These are phyloP conservation scores for Alosa alosa DNA, from an alignment of 2,113 vertebrate genomes.

Conservation along the genomic window DNA sequence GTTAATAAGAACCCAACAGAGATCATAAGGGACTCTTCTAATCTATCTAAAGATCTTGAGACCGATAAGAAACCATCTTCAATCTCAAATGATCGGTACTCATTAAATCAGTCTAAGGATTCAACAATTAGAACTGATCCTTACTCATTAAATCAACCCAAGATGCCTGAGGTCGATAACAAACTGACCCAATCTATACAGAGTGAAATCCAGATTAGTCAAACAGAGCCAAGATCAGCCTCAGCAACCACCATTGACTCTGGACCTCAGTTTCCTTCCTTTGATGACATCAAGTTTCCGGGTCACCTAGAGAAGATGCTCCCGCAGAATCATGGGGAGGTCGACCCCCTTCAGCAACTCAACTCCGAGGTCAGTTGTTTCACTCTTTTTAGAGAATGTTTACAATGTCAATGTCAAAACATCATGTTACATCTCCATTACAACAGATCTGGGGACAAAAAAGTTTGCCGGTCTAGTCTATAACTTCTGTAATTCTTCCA, in stretches of 20 bases:
- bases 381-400: too few relatives aligned
- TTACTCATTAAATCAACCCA: neutral
- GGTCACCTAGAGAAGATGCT: conserved; percentile 78
- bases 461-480: too few relatives aligned
- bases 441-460: too few relatives aligned
- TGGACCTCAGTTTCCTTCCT: conserved; percentile 61
- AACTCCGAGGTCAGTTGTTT: conserved; percentile 56
- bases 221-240: conserved; percentile 44
- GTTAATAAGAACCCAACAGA: neutral
- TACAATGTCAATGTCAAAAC: too few relatives aligned
- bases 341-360: conserved; percentile 54
- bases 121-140: neutral
- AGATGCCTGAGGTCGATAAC: too few relatives aligned
- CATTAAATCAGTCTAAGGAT: neutral
- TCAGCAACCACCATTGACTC: conserved; percentile 48
- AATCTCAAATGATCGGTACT: neutral
- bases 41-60: neutral
- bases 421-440: too few relatives aligned
- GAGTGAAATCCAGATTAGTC: neutral
- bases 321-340: conserved; percentile 61
- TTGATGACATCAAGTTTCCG: conserved; percentile 73
- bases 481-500: neutral
- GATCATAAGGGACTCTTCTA: conserved; percentile 28
- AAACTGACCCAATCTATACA: neutral
- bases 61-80: neutral